Evolutionary conservation across 2,888 invertebrate species (phyloP), one percentile per base, ranked within the genome.

Genomic region (Anodontia alba): DNA sequence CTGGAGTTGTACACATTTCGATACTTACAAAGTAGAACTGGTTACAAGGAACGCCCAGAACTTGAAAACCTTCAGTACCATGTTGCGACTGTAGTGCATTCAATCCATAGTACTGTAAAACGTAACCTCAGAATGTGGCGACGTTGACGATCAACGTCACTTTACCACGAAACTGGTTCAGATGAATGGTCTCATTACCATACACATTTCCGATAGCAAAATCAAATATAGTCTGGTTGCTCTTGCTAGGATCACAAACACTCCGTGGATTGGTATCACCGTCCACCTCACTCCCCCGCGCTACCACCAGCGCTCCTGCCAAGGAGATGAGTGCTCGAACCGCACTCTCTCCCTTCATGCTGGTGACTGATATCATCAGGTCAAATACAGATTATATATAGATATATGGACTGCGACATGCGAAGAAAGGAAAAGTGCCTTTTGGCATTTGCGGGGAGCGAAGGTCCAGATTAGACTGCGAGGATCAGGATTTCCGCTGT

Each of bases 91-190:
- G 94, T 57, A 95, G 95, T 95, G 95, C 95, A 95, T 95, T 95
- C 93, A 95, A 86, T 81, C 94, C 94, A 79, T 88, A 87, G 90
- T 95, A 95, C 88, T 95, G 95, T 82, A 90, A 89, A 51, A 95
- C 95, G 83, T 94, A 93, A 43, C 94, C 94, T 95, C 95, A 95
- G 95, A 94, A 95, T 77, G 95, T 95, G 33, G 95, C 95, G 49
- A 95, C 95, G 84, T 95, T 95, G 57, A 94, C 95, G 15, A 95
- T 89, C 78, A 95, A 86, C 72, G 95, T 89, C 17, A 91, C 84
- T 77, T 91, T 86, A 43, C 88, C 88, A 20, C 84, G 78, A 57
- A 83, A 83, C 43, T 83, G 76, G 46, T 54, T 68, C 80, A 90
- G 66, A 31, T 86, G 80, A 15, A 90, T 81, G 23, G 86, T 76